A percentile compares a stretch with the other conserved stretches of the same genome.
Conservation (phyloP, 2,797 vertebrate species). For the Phrynocephalus guinanensis region DNA sequence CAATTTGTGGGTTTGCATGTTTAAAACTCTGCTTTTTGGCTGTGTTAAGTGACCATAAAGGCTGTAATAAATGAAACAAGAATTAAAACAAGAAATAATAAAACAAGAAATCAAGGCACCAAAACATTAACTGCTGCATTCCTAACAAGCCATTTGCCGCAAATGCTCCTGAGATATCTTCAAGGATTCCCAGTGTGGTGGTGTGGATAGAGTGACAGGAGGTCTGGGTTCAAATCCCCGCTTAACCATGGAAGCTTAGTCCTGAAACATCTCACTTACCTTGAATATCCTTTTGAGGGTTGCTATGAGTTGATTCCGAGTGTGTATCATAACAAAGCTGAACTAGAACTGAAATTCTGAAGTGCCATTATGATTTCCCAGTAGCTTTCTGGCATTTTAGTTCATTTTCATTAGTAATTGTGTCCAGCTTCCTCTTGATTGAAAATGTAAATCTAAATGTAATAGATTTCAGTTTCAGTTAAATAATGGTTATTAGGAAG, state of each 20-base stretch:
- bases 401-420: background rate
- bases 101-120: background rate
- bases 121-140: background rate
- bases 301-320: too few relatives aligned
- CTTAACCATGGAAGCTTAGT: too few relatives aligned
- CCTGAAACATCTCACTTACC: too few relatives aligned
- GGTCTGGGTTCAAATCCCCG: too few relatives aligned
- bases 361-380: background rate
- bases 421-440: background rate
- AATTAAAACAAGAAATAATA: background rate
- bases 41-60: background rate
- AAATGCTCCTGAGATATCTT: background rate
- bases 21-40: background rate
- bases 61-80: background rate
- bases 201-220: too few relatives aligned
- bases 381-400: background rate
- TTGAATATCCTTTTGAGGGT: background rate
- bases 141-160: background rate
- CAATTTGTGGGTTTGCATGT: too few relatives aligned
- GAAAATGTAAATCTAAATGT: background rate
- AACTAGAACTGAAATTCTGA: background rate
- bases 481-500: background rate
- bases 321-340: background rate
- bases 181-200: too few relatives aligned
- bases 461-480: slow-evolving; percentile 8